Conservation (phyloP, 1,140 invertebrate genomes). For the Doryteuthis pealeii region DNA sequence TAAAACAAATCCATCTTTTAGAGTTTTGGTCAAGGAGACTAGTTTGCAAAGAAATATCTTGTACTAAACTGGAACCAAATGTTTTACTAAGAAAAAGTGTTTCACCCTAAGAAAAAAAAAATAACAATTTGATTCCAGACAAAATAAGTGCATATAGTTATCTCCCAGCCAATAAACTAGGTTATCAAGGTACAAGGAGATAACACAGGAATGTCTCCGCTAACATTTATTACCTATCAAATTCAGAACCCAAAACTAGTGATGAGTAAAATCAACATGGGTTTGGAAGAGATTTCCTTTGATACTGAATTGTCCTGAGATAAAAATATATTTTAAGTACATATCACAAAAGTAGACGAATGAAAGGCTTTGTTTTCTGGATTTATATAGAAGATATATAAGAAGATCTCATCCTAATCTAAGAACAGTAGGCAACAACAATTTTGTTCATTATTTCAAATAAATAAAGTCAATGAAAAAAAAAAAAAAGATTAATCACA, state of each 20-base stretch:
- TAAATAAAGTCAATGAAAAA: too few species aligned
- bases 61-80: too few species aligned
- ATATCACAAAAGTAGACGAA: conserved; percentile 4
- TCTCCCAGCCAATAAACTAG: too few species aligned
- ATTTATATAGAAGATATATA: neutral
- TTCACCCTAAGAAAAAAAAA: too few species aligned
- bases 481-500: neutral
- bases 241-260: conserved; percentile 5
- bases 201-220: conserved; percentile 3
- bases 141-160: too few species aligned
- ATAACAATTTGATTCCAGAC: too few species aligned
- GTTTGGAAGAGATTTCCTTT: conserved; percentile 2
- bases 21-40: too few species aligned
- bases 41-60: too few species aligned
- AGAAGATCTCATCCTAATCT: conserved; percentile 5
- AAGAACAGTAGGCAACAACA: neutral
- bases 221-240: conserved; percentile 10
- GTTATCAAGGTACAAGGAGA: neutral
- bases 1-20: too few species aligned
- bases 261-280: conserved; percentile 6
- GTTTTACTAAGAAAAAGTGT: too few species aligned
- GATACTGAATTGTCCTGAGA: conserved; percentile 8
- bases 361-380: neutral
- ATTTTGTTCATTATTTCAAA: too few species aligned
- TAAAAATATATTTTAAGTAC: neutral